Evolutionary conservation across 1,140 invertebrate species (phyloP).

Genomic region (Nephotettix cincticeps): DNA sequence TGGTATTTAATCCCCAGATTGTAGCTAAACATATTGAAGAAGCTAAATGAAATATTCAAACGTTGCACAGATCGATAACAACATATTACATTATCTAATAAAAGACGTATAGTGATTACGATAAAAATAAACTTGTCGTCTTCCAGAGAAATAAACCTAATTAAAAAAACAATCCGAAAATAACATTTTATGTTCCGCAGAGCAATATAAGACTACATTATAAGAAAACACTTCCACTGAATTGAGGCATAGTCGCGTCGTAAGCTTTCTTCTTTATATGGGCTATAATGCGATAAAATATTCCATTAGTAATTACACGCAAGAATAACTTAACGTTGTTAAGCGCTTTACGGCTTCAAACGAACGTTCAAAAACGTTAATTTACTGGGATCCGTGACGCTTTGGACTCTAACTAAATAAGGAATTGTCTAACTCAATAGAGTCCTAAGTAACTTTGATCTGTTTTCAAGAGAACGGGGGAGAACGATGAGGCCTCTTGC

Average conservation of each 20-base stretch:
- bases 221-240: too few species aligned
- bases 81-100: too few species aligned
- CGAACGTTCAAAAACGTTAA: conserved; percentile 1
- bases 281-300: neutral
- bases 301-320: conserved; percentile 7
- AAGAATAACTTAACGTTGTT: neutral
- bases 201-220: too few species aligned
- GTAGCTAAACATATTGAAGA: too few species aligned
- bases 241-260: neutral
- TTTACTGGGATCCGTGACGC: neutral
- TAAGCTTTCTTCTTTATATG: conserved; percentile 2
- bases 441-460: conserved; percentile 12
- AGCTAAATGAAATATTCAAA: too few species aligned
- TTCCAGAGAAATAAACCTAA: too few species aligned
- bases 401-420: conserved; percentile 11
- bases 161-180: too few species aligned
- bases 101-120: too few species aligned
- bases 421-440: conserved; percentile 7
- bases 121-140: too few species aligned
- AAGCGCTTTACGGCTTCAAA: neutral
- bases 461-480: neutral
- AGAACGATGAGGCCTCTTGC: neutral
- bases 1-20: too few species aligned
- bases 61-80: too few species aligned
- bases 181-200: too few species aligned